Percentiles rank a stretch among this genome's conserved stretches.
Evolutionary conservation across 2,888 invertebrate species (phyloP).

Genomic region (Nudaria mundana): DNA sequence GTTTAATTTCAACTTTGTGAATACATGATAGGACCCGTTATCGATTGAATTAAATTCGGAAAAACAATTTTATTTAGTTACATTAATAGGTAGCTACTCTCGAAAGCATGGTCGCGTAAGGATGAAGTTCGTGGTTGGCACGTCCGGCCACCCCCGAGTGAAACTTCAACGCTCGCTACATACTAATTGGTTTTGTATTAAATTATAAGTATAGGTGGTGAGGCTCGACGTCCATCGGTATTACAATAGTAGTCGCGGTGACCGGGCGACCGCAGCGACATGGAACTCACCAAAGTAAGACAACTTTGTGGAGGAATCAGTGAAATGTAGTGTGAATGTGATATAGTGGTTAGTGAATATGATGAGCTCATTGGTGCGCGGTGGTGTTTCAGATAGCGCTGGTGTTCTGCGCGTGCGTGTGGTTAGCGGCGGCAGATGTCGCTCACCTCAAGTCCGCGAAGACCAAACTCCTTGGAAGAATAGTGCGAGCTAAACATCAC

Average conservation of each 20-base stretch:
- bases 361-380: constrained; percentile 43
- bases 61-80: constrained; percentile 44
- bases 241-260: constrained; percentile 51
- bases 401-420: constrained; percentile 59
- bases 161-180: constrained; percentile 64
- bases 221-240: constrained; percentile 50
- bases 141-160: constrained; percentile 66
- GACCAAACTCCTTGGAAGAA: constrained; percentile 50
- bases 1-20: constrained; percentile 32
- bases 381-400: constrained; percentile 65
- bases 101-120: constrained; percentile 66
- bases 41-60: constrained; percentile 29
- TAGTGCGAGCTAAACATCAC: constrained; percentile 56
- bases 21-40: constrained; percentile 27
- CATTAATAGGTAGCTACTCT: constrained; percentile 52
- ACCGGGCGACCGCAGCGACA: constrained; percentile 57
- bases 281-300: constrained; percentile 66
- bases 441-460: constrained; percentile 56
- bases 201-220: constrained; percentile 74
- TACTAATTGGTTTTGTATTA: constrained; percentile 60
- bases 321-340: constrained; percentile 34
- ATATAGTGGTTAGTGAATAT: constrained; percentile 20
- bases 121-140: constrained; percentile 49
- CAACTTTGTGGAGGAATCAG: constrained; percentile 29
- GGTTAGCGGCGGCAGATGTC: constrained; percentile 50